Base-by-base conservation (phyloP, 1,140 invertebrate species). In the Limonius californicus region DNA sequence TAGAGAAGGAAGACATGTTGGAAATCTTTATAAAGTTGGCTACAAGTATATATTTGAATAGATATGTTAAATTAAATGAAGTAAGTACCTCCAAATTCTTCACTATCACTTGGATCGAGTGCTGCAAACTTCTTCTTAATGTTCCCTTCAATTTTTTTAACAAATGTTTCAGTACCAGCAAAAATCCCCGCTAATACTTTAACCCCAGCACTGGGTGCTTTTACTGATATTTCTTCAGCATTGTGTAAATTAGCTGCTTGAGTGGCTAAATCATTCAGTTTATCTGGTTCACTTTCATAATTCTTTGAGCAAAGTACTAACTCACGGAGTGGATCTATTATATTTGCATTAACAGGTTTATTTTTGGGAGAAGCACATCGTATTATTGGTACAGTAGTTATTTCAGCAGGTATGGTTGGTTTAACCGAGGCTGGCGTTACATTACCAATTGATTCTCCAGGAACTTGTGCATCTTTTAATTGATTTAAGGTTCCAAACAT, bases 21-120 rank as follows among this genome's bases (percentile, higher is more conserved):
- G 27, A 32, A 6, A 32, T 32, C 11, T 32, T 32, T 4, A 32
- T 32, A n/a, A n/a, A n/a, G n/a, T n/a, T n/a, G n/a, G n/a, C n/a
- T n/a, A n/a, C n/a, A n/a, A n/a, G n/a, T n/a, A n/a, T n/a, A n/a
- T n/a, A n/a, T n/a, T n/a, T n/a, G n/a, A n/a, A 27, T 27, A 27
- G 9, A 27, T 27, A 27, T 3, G 23, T 4, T 27, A 4, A 27
- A 27, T 27, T 27, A 27, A 3, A 27, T 27, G 9, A 27, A 15
- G 7, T 20, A 0, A 14, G 69, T 76, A 79, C 80, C 77, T 70
- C 76, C 79, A 43, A 81, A 80, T 50, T 81, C 80, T 70, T 88
- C 86, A 71, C 84, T 87, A 70, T 88, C 85, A 68, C 85, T 87
- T 0, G 84, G 83, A 62, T 87, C 84, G 18, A 82, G 69, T 9